These are phyloP conservation scores for Euura lappo DNA, from an alignment of 1,140 invertebrate genomes.

Conservation along the genomic window DNA sequence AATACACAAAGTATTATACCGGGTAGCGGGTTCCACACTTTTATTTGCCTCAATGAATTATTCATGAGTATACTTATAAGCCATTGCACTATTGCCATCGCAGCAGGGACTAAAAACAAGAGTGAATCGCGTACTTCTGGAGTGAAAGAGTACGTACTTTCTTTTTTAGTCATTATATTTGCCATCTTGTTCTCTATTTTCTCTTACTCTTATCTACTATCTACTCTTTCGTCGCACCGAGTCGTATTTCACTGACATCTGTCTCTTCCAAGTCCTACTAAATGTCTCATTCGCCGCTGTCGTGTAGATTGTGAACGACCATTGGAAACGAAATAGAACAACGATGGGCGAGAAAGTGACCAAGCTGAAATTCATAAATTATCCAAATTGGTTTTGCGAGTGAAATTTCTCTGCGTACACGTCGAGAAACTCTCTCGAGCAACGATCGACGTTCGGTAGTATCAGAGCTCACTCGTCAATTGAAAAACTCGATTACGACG, in stretches of 20 bases:
- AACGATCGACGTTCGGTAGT: too few species aligned
- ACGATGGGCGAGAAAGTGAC: not conserved
- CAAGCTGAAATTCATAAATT: not conserved
- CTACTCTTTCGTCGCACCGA: not conserved
- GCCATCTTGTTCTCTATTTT: not conserved
- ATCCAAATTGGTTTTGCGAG: not conserved
- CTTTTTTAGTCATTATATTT: not conserved
- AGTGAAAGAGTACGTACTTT: not conserved
- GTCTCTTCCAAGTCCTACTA: not conserved
- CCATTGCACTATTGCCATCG: slow-evolving; percentile 43
- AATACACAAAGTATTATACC: slow-evolving; percentile 47
- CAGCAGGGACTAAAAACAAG: not conserved
- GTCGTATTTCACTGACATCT: not conserved
- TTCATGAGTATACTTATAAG: slow-evolving; percentile 57
- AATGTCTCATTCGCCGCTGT: not conserved
- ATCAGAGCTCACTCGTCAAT: too few species aligned
- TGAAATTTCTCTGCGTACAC: too few species aligned
- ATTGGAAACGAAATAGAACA: not conserved
- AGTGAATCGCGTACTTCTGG: not conserved
- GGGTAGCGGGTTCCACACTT: slow-evolving; percentile 33
- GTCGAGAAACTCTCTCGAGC: too few species aligned
- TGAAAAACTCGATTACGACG: too few species aligned
- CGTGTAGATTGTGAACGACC: not conserved
- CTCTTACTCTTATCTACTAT: not conserved
- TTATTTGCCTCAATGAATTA: slow-evolving; percentile 53